A percentile compares a stretch with the other conserved stretches of the same genome.
These are phyloP conservation scores for Phortica magna DNA, from an alignment of 2,888 invertebrate species.

Conservation along the genomic window DNA sequence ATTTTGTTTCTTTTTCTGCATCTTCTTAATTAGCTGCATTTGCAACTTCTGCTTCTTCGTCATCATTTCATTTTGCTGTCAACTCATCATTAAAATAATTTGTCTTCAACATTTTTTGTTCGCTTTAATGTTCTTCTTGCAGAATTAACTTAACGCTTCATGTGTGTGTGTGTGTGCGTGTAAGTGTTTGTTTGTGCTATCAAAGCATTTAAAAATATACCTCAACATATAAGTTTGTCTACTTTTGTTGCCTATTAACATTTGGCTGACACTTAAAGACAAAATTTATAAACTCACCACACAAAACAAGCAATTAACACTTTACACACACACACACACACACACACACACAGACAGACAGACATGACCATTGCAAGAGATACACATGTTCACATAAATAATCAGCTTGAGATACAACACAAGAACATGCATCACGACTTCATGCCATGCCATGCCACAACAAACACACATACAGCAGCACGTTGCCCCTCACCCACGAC, in stretches of 20 bases:
- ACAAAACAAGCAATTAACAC: constrained; percentile 36
- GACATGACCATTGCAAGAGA: not conserved
- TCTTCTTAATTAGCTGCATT: constrained; percentile 38
- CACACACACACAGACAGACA: not conserved
- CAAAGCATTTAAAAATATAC: not conserved
- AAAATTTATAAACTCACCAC: constrained; percentile 23
- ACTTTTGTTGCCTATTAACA: not conserved
- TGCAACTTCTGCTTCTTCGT: constrained; percentile 44
- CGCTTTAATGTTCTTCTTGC: constrained; percentile 2
- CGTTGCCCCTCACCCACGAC: not conserved
- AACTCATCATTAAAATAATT: constrained; percentile 4
- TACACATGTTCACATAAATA: constrained; percentile 31
- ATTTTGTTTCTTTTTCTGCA: not conserved
- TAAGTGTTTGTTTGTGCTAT: not conserved
- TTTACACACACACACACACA: not conserved
- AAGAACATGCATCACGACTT: not conserved
- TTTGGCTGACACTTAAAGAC: not conserved
- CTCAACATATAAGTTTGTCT: not conserved
- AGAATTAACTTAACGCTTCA: not conserved
- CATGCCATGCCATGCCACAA: not conserved
- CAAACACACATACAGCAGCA: too few species aligned
- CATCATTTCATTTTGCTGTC: constrained; percentile 16
- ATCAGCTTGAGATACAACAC: not conserved
- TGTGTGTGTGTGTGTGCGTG: not conserved
- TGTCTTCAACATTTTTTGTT: not conserved